Conservation (phyloP, 2,797 vertebrate genomes). For the Mus minutoides region DNA sequence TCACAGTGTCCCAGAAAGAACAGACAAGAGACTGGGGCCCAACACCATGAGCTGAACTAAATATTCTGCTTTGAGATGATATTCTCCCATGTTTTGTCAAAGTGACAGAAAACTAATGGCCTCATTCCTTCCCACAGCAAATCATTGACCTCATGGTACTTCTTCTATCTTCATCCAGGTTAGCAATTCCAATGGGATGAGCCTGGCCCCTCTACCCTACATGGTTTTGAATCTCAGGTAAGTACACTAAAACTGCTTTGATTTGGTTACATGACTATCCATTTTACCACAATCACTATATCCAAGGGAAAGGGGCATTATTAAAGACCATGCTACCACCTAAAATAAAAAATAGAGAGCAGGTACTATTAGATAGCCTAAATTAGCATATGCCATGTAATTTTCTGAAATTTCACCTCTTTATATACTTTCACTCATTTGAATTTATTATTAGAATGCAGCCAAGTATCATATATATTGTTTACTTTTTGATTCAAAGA, state of each 20-base stretch:
- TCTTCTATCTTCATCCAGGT: neutral
- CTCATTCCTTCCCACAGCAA: neutral
- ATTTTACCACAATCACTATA: slow-evolving; percentile 22
- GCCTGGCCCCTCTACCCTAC: neutral
- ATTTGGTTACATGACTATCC: neutral
- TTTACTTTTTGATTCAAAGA: slow-evolving; percentile 58
- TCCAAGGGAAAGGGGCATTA: neutral
- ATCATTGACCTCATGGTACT: neutral
- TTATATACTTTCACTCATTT: slow-evolving; percentile 39
- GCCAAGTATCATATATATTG: neutral
- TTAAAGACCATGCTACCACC: neutral
- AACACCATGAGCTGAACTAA: neutral
- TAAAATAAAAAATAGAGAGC: slow-evolving; percentile 7
- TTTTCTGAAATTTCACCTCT: slow-evolving; percentile 32
- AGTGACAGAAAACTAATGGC: neutral
- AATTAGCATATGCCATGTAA: slow-evolving; percentile 24
- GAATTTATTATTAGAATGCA: slow-evolving; percentile 34
- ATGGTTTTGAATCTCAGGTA: slow-evolving; percentile 30
- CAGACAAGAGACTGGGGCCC: neutral
- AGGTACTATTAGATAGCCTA: neutral
- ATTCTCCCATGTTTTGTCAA: neutral
- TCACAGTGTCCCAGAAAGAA: neutral
- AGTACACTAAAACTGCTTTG: slow-evolving; percentile 22
- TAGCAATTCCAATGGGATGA: slow-evolving; percentile 9
- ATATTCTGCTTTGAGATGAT: neutral